A percentile compares a stretch with the other conserved stretches of the same genome.
phyloP scores from a whole-genome alignment of 2,888 invertebrate genomes.

The Mongoloraphidia duomilia region DNA sequence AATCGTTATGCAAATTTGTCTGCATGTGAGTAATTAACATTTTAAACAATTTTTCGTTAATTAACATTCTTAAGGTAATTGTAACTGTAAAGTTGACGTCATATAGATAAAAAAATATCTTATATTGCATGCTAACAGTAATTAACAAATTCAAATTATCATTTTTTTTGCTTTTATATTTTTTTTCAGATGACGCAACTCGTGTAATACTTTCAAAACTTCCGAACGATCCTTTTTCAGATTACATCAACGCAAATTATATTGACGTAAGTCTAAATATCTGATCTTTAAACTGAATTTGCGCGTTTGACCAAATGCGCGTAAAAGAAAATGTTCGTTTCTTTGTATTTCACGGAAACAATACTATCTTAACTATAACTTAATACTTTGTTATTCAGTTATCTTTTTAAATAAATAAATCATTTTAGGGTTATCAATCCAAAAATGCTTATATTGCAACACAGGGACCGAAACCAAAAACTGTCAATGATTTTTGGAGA shows the following conservation, averaged over 20 bases:
- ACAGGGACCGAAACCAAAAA: slow-evolving; percentile 27
- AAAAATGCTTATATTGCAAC: slow-evolving; percentile 25
- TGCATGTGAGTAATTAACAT: slow-evolving; percentile 30
- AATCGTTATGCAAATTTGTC: slow-evolving; percentile 32
- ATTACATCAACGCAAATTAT: slow-evolving; percentile 39
- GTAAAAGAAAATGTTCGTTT: no score
- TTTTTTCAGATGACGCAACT: slow-evolving; percentile 32
- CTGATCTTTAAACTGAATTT: no score
- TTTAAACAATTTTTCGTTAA: no score
- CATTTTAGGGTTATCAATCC: slow-evolving; percentile 19
- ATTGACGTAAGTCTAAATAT: slow-evolving; percentile 25
- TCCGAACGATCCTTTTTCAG: slow-evolving; percentile 27
- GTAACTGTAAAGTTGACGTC: no score
- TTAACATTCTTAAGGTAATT: background rate
- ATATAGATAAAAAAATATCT: no score
- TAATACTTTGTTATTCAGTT: no score
- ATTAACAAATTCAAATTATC: no score
- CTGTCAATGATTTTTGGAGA: slow-evolving; percentile 30
- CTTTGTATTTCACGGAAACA: no score
- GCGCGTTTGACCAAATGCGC: no score
- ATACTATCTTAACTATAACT: no score
- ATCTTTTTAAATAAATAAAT: no score
- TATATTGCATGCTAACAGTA: no score
- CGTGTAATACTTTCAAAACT: slow-evolving; percentile 30
- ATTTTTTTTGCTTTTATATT: slow-evolving; percentile 2